phyloP scores from a whole-genome alignment of 2,797 vertebrate genomes.

The Tolypeutes matacus region DNA sequence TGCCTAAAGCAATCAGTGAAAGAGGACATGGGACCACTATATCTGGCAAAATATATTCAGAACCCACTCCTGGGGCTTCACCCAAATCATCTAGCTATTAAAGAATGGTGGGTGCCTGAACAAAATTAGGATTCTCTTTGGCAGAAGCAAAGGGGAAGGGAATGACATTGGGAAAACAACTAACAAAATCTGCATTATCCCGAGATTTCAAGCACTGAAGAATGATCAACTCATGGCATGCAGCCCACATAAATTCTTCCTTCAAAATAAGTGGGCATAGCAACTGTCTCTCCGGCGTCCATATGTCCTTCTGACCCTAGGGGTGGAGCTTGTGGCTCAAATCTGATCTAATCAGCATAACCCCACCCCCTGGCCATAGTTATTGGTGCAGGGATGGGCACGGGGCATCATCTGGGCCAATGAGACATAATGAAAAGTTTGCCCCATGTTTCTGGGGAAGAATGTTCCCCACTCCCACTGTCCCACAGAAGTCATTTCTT shows the following conservation, averaged over 20 bases:
- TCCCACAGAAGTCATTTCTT: neutral
- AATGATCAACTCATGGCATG: neutral
- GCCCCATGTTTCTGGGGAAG: neutral
- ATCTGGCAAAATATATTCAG: neutral
- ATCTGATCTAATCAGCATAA: neutral
- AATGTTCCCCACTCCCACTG: neutral
- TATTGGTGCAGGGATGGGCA: neutral
- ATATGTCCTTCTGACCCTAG: neutral
- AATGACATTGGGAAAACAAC: neutral
- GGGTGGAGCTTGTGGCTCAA: neutral
- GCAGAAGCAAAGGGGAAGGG: neutral
- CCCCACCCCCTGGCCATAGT: neutral
- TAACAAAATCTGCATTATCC: neutral
- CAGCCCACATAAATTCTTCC: neutral
- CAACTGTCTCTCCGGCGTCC: neutral
- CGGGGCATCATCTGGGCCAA: neutral
- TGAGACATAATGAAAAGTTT: neutral
- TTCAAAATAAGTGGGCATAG: no score
- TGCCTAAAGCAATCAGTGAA: neutral
- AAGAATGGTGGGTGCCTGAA: neutral
- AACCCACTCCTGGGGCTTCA: neutral
- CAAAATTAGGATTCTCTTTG: neutral
- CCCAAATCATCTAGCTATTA: neutral
- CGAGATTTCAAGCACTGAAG: neutral
- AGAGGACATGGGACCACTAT: neutral